Base-by-base conservation (phyloP, 2,797 vertebrate species). In the Natrix natrix region DNA sequence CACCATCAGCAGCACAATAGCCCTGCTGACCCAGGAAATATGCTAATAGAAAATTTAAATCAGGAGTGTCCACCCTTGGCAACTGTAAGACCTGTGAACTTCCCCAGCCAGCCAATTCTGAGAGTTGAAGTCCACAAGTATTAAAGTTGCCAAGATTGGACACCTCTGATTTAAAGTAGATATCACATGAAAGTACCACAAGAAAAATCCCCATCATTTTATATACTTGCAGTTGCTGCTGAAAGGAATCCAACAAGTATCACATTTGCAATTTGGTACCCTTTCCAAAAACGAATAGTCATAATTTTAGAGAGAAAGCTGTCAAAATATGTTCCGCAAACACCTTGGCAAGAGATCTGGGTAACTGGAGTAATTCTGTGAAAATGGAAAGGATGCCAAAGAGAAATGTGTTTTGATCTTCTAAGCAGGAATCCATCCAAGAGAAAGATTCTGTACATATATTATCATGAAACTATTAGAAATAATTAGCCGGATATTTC, bases 311-410 rank as follows among this genome's bases (percentile, higher is more conserved):
- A 96, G 96, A 97, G 97, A 98, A 97, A 97, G 94, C 97, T 98
- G 98, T 98, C 98, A 98, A 98, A 98, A 98, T 98, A 98, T 98
- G 97, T 98, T 98, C 98, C 17, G 52, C 97, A 97, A 97, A 97
- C 97, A 98, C 96, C 95, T 97, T 98, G 98, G 98, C 98, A 98
- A 97, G 97, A 96, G 96, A 98, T 97, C 95, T 96, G 96, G 97
- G 97, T 97, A 98, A 96, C 94, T 97, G 97, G 97, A 97, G 97
- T 97, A 97, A 98, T 96, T 98, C 97, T 97, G 96, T 96, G 97
- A 97, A 98, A 97, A 94, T 96, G 96, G 96, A 97, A 97, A 96
- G 94, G 96, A 97, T 86, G 97, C 98, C 98, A 98, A 97, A 97
- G 94, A 90, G 96, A 97, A 98, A 97, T 97, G 97, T 97, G 95